A percentile compares a stretch with the other conserved stretches of the same genome.
Conservation (phyloP, 2,797 vertebrate genomes). For the Tragelaphus oryx region DNA sequence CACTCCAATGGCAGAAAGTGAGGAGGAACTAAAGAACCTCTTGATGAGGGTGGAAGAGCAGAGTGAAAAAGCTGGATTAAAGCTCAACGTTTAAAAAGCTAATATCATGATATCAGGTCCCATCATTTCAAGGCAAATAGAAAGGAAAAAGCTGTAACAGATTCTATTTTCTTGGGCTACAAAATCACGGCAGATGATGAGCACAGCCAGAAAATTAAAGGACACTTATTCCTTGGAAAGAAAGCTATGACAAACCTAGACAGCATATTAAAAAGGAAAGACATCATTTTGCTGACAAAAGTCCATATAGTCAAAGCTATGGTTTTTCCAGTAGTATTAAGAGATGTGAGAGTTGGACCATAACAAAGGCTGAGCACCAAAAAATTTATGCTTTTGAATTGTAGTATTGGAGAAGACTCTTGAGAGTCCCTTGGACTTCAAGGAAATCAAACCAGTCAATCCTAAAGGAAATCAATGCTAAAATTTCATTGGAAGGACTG, state of each 20-base stretch:
- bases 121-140: not conserved
- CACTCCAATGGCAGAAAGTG: not conserved
- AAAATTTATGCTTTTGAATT: not conserved
- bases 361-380: not conserved
- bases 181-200: accelerated
- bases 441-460: not conserved
- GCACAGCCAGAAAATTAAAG: not conserved
- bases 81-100: not conserved
- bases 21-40: not conserved
- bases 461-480: not conserved
- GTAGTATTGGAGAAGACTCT: not conserved
- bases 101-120: not conserved
- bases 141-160: not conserved
- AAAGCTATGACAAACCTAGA: not conserved
- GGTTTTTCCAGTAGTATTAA: not conserved
- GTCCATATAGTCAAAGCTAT: not conserved
- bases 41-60: not conserved
- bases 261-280: not conserved
- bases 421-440: not conserved
- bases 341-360: not conserved
- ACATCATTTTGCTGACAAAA: not conserved
- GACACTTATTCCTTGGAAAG: not conserved
- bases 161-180: not conserved
- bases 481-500: not conserved
- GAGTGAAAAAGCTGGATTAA: not conserved